Evolutionary conservation across 2,113 vertebrate species (phyloP).

Genomic region (Promerops cafer): DNA sequence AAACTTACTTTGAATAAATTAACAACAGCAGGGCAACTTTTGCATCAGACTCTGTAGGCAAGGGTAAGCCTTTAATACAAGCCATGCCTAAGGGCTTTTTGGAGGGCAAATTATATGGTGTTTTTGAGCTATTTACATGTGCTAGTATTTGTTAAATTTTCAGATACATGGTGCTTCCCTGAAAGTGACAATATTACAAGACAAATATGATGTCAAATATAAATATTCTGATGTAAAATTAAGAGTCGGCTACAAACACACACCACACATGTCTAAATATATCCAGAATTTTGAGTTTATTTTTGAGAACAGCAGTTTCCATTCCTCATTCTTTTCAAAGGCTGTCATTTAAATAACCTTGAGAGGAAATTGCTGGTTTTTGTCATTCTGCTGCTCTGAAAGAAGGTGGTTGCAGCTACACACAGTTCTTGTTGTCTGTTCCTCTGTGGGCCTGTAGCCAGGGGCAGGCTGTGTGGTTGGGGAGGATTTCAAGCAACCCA

Average conservation of each 20-base stretch:
- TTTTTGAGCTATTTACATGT: not conserved
- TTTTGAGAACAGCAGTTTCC: not conserved
- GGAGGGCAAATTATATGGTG: not conserved
- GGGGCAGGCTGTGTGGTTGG: not conserved
- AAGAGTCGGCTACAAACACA: not conserved
- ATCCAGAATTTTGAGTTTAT: not conserved
- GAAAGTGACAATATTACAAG: not conserved
- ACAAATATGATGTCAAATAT: not conserved
- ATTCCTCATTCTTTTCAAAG: not conserved
- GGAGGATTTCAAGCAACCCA: fast-evolving
- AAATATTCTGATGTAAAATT: not conserved
- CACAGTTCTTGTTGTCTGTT: not conserved
- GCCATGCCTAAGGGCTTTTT: not conserved
- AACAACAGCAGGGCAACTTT: not conserved
- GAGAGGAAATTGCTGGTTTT: not conserved
- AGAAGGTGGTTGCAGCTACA: not conserved
- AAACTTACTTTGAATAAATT: not conserved
- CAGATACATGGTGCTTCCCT: not conserved
- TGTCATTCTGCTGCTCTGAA: not conserved
- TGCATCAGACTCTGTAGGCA: not conserved
- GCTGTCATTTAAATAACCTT: not conserved
- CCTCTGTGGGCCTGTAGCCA: not conserved
- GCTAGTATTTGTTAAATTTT: not conserved
- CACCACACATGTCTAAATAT: not conserved
- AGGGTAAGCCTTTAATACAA: not conserved